These are phyloP conservation scores for Ochotona princeps DNA, from an alignment of 2,113 vertebrate species.

Conservation along the genomic window DNA sequence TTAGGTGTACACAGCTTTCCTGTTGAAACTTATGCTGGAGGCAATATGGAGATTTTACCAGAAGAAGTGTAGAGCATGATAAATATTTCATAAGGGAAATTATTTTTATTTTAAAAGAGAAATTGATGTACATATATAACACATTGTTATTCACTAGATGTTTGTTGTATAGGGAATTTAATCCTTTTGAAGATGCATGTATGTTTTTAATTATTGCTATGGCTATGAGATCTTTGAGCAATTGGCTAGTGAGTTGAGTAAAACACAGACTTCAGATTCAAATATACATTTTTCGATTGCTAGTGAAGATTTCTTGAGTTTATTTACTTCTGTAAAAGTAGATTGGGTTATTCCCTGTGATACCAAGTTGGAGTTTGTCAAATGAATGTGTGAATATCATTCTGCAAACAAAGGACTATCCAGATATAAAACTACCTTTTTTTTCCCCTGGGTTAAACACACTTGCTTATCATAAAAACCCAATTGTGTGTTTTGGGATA, in stretches of 20 bases:
- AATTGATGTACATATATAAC: background rate
- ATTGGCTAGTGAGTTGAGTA: background rate
- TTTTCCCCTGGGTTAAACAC: background rate
- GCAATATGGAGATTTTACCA: background rate
- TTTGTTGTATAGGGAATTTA: slow-evolving; percentile 17
- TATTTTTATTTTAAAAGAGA: slow-evolving; percentile 45
- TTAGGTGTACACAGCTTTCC: slow-evolving; percentile 44
- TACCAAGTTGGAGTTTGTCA: background rate
- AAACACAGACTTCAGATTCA: slow-evolving; percentile 35
- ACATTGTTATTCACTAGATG: background rate
- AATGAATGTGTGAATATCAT: background rate
- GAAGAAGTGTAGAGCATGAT: background rate
- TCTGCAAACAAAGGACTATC: background rate
- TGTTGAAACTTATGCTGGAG: background rate
- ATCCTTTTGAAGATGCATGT: background rate
- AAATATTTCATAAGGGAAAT: slow-evolving; percentile 38
- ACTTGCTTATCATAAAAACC: background rate
- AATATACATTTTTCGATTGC: background rate
- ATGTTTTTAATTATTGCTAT: slow-evolving; percentile 16
- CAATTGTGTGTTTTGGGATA: background rate
- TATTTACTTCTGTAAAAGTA: background rate
- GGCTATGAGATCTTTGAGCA: slow-evolving; percentile 36
- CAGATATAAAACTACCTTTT: background rate
- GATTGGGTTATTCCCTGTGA: background rate
- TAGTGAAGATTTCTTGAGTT: background rate